Evolutionary conservation across 2,888 invertebrate species (phyloP).

Genomic region (Lochmaea crataegi): DNA sequence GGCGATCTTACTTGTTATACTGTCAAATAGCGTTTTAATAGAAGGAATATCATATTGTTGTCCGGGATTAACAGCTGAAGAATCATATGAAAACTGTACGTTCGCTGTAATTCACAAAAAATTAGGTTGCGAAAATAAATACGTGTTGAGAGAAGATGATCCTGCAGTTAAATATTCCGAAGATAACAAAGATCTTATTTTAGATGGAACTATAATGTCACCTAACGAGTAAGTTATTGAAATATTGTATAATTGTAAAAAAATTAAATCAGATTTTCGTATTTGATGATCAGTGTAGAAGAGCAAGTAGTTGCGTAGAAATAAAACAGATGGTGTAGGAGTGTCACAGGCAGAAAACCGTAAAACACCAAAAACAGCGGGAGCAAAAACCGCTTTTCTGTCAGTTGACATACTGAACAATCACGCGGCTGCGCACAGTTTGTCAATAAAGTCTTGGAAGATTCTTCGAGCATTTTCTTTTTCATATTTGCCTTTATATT

Average conservation of each 20-base stretch:
- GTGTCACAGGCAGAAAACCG: too few relatives aligned
- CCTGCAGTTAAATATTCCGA: background rate
- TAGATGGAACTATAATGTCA: background rate
- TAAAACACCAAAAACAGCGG: too few relatives aligned
- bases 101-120: background rate
- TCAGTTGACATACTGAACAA: too few relatives aligned
- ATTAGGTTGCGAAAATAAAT: slow-evolving; percentile 13
- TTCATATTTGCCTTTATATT: too few relatives aligned
- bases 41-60: slow-evolving; percentile 25
- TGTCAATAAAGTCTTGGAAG: too few relatives aligned
- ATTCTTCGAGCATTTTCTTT: too few relatives aligned
- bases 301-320: too few relatives aligned
- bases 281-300: too few relatives aligned
- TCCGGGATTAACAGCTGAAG: background rate
- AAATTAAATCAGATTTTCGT: too few relatives aligned
- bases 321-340: too few relatives aligned
- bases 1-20: background rate
- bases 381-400: too few relatives aligned
- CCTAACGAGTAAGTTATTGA: slow-evolving; percentile 20
- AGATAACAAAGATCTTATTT: slow-evolving; percentile 3
- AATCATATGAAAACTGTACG: background rate
- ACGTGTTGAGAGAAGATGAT: background rate
- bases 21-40: background rate
- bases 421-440: too few relatives aligned
- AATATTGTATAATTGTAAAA: background rate